Percentiles rank a stretch among this genome's conserved stretches.
Evolutionary conservation across 2,113 vertebrate species (phyloP).

Genomic region (Serilophus lunatus): DNA sequence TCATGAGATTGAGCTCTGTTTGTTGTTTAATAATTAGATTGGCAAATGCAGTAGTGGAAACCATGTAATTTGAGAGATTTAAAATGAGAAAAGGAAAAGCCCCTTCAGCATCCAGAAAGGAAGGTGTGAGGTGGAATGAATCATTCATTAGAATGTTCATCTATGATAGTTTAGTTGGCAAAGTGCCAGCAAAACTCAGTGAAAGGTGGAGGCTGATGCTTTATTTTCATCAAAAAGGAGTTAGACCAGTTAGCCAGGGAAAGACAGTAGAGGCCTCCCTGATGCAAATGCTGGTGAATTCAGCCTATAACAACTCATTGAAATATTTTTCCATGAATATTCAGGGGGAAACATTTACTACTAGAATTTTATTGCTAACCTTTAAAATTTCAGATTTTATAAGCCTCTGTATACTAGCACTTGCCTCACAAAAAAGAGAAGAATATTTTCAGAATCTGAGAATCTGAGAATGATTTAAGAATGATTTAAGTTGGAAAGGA

Average conservation of each 20-base stretch:
- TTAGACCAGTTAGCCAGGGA: background rate
- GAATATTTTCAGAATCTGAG: slow-evolving; percentile 31
- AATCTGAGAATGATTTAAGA: no score
- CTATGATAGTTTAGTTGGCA: background rate
- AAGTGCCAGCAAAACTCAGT: background rate
- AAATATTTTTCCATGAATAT: background rate
- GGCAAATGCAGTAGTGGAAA: background rate
- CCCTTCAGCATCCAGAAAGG: background rate
- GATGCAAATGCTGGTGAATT: background rate
- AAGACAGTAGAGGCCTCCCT: background rate
- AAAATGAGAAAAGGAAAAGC: background rate
- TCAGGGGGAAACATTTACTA: background rate
- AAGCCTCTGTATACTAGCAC: background rate
- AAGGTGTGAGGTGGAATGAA: background rate
- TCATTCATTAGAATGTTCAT: background rate
- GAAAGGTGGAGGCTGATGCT: background rate
- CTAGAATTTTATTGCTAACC: background rate
- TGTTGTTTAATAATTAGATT: background rate
- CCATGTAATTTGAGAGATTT: background rate
- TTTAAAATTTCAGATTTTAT: background rate
- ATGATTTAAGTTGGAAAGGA: slow-evolving; percentile 1
- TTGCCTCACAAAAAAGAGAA: background rate
- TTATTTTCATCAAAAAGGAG: background rate
- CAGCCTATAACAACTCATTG: background rate
- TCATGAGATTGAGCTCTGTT: background rate